These are phyloP conservation scores for Cotesia typhae DNA, from an alignment of 1,140 invertebrate genomes.

Conservation along the genomic window DNA sequence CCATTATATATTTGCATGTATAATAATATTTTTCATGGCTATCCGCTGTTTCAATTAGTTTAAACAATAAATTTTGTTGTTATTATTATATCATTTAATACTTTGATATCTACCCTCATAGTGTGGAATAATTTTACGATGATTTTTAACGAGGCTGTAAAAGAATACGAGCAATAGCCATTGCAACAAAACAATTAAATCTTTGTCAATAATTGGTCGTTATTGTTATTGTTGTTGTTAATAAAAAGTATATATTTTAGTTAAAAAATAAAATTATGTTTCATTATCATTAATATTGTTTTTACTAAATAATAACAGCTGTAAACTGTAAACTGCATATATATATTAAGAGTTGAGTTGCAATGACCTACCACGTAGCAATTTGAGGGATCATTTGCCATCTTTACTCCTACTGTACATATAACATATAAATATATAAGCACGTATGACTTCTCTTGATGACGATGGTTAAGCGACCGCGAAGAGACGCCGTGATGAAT, in stretches of 20 bases:
- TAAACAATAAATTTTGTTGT: conserved; percentile 17
- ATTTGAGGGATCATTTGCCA: conserved; percentile 56
- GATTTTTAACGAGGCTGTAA: conserved; percentile 26
- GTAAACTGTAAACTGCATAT: no score
- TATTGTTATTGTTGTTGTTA: not conserved
- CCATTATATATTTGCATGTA: not conserved
- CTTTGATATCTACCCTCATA: not conserved
- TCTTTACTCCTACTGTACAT: conserved; percentile 39
- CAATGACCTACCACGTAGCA: conserved; percentile 51
- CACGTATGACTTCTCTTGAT: conserved; percentile 38
- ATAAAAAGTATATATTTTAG: not conserved
- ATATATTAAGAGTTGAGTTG: not conserved
- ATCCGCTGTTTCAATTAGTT: conserved; percentile 27
- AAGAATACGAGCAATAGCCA: conserved; percentile 18
- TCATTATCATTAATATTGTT: conserved; percentile 11
- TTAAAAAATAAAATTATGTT: not conserved
- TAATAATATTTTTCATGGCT: conserved; percentile 16
- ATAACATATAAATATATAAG: conserved; percentile 27
- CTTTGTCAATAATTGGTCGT: conserved; percentile 4
- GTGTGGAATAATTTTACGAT: conserved; percentile 14
- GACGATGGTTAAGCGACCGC: conserved; percentile 49
- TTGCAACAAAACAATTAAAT: conserved; percentile 19
- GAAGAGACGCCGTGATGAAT: conserved; percentile 50
- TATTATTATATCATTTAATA: not conserved
- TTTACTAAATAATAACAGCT: not conserved